Conservation (phyloP, 2,888 invertebrate species). For the Barypeithes pellucidus region DNA sequence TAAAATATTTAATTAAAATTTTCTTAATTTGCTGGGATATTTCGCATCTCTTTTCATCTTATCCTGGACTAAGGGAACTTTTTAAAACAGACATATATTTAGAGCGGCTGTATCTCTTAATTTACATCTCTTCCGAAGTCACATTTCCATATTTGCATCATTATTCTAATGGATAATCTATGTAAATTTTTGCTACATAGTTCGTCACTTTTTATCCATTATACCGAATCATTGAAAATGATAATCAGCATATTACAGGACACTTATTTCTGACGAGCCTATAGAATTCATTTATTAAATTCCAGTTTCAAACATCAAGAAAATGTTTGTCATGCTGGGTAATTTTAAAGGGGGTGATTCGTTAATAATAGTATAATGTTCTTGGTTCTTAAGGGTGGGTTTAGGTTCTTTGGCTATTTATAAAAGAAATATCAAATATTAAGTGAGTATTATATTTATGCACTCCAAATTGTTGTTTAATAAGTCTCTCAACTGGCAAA, state of each 20-base stretch:
- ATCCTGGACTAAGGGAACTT: background rate
- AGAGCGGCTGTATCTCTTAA: background rate
- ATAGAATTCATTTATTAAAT: conserved; percentile 22
- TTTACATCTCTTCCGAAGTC: background rate
- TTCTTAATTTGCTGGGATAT: no score
- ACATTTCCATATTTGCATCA: conserved; percentile 8
- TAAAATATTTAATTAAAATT: no score
- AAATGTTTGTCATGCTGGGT: conserved; percentile 5
- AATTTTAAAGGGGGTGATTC: background rate
- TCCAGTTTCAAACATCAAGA: background rate
- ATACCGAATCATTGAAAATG: conserved; percentile 19
- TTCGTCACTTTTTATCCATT: conserved; percentile 20
- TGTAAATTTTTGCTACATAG: conserved; percentile 22
- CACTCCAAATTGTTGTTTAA: no score
- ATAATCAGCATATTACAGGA: conserved; percentile 25
- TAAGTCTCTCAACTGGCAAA: no score
- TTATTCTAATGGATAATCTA: conserved; percentile 16
- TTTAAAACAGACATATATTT: background rate
- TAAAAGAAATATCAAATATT: no score
- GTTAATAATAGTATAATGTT: background rate
- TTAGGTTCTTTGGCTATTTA: no score
- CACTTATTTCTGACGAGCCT: conserved; percentile 22
- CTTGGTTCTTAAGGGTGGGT: background rate
- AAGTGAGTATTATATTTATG: no score
- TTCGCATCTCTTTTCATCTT: background rate